Evolutionary conservation across 2,888 invertebrate species (phyloP).

Genomic region (Eupeodes latifasciatus): DNA sequence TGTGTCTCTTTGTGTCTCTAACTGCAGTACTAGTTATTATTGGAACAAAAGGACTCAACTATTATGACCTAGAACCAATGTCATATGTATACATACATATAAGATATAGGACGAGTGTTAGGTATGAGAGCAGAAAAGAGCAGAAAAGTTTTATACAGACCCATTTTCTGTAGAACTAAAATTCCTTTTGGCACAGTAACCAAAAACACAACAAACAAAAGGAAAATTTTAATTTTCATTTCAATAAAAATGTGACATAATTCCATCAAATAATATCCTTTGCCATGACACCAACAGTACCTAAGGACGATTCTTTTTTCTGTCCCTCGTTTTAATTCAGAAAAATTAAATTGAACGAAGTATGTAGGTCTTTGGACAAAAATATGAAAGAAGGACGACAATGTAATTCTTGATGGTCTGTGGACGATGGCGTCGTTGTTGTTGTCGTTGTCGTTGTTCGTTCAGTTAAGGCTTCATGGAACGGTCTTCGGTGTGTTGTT

Average conservation of each 20-base stretch:
- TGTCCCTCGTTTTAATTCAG: constrained; percentile 21
- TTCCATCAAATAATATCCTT: constrained; percentile 56
- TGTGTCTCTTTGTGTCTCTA: constrained; percentile 4
- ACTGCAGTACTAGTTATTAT: constrained; percentile 9
- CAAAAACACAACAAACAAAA: background rate
- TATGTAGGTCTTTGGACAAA: constrained; percentile 35
- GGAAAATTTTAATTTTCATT: constrained; percentile 60
- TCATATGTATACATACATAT: background rate
- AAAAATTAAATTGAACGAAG: constrained; percentile 48
- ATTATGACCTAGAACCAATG: constrained; percentile 26
- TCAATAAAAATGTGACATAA: constrained; percentile 74
- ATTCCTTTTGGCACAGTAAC: constrained; percentile 14
- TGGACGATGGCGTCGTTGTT: background rate
- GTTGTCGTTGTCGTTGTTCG: background rate
- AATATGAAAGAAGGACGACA: constrained; percentile 15
- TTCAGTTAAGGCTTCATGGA: too few species aligned
- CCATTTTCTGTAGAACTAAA: background rate
- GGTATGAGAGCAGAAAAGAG: background rate
- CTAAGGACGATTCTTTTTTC: constrained; percentile 23
- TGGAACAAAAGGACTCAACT: constrained; percentile 16
- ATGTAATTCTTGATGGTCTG: constrained; percentile 28
- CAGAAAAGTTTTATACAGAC: constrained; percentile 2
- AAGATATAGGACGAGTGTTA: too few species aligned
- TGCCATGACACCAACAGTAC: constrained; percentile 41
- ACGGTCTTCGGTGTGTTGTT: background rate